Percentiles rank a stretch among this genome's conserved stretches.
phyloP scores from a whole-genome alignment of 2,113 vertebrate genomes.

The Eira barbara region DNA sequence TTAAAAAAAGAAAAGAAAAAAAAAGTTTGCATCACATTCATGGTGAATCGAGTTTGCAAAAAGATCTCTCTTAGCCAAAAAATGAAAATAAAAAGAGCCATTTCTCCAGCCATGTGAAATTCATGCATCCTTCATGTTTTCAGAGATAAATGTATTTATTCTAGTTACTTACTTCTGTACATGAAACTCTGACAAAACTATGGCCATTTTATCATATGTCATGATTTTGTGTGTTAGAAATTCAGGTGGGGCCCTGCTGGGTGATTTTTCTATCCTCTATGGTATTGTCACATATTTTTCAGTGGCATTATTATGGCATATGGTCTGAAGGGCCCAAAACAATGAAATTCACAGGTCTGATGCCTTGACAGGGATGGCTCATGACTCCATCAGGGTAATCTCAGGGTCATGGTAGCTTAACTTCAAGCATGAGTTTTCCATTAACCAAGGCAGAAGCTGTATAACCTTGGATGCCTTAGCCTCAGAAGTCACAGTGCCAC shows the following conservation, averaged over 20 bases:
- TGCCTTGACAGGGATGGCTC: neutral
- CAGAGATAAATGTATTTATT: neutral
- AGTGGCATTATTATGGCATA: neutral
- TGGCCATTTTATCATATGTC: neutral
- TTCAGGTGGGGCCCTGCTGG: neutral
- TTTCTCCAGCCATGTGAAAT: neutral
- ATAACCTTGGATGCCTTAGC: neutral
- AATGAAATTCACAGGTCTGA: neutral
- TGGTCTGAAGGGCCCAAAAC: neutral
- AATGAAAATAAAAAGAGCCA: neutral
- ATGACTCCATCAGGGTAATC: neutral
- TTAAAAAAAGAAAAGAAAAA: too few relatives aligned
- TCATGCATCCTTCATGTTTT: neutral
- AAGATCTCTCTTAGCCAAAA: neutral
- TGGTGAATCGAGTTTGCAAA: neutral
- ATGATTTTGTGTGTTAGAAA: neutral
- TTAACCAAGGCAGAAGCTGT: neutral
- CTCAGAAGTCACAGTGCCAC: neutral
- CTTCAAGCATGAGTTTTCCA: neutral
- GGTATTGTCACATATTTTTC: neutral
- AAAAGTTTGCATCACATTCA: neutral
- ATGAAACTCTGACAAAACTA: neutral
- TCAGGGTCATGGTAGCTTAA: neutral
- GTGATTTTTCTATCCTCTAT: neutral
- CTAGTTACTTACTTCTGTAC: neutral